A percentile compares a stretch with the other conserved stretches of the same genome.
phyloP scores from a whole-genome alignment of 1,140 invertebrate species.

The Apolygus lucorum region DNA sequence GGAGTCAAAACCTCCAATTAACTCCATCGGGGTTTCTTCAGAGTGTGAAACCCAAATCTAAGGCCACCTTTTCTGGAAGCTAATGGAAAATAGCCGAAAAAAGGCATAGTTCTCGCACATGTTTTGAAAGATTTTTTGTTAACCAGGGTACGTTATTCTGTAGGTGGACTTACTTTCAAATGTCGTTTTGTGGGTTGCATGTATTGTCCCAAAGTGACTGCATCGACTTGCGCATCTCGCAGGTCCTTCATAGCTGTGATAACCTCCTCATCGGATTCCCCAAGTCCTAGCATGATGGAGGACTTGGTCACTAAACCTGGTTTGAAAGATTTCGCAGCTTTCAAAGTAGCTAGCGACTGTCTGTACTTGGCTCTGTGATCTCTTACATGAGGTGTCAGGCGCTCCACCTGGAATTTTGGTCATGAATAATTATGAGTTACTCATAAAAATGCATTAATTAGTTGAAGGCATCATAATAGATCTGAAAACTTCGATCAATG shows the following conservation, averaged over 20 bases:
- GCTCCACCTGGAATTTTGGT: slow-evolving; percentile 46
- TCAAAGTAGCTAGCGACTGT: slow-evolving; percentile 77
- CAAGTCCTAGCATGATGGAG: slow-evolving; percentile 96
- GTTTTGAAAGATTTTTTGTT: too few relatives aligned
- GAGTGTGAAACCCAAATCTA: too few relatives aligned
- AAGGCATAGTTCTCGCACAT: too few relatives aligned
- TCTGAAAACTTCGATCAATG: too few relatives aligned
- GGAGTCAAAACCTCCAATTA: too few relatives aligned
- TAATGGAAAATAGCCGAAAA: too few relatives aligned
- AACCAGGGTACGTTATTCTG: too few relatives aligned
- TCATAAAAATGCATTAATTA: too few relatives aligned
- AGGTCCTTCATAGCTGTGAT: slow-evolving; percentile 80
- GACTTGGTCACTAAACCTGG: slow-evolving; percentile 88
- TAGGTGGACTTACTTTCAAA: slow-evolving; percentile 66
- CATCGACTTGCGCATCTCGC: slow-evolving; percentile 72
- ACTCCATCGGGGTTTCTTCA: too few relatives aligned
- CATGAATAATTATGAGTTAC: neutral
- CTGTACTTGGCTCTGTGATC: slow-evolving; percentile 76
- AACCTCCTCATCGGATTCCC: slow-evolving; percentile 88
- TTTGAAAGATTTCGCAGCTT: slow-evolving; percentile 70
- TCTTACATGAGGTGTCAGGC: slow-evolving; percentile 78
- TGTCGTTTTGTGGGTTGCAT: slow-evolving; percentile 98
- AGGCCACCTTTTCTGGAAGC: too few relatives aligned
- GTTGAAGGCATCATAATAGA: too few relatives aligned
- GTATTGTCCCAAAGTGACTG: slow-evolving; percentile 95